These are phyloP conservation scores for Tetragnatha versicolor DNA, from an alignment of 1,140 invertebrate species.

Conservation along the genomic window DNA sequence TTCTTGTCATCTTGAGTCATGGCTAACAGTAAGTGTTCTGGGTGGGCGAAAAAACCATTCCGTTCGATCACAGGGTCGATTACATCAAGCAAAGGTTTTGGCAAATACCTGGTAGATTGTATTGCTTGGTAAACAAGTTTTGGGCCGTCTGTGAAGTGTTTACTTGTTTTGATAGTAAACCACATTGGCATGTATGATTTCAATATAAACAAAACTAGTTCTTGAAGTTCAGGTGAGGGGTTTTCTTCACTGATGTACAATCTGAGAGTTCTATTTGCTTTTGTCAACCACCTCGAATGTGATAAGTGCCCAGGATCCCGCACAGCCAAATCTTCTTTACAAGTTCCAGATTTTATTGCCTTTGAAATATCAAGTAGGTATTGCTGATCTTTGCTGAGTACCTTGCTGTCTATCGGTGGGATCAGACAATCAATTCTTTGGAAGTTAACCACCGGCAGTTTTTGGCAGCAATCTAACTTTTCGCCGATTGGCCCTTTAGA, in stretches of 20 bases:
- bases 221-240: not conserved
- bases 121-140: not conserved
- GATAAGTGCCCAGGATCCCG: conserved; percentile 1
- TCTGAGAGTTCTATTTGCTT: conserved; percentile 2
- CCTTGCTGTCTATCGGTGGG: not conserved
- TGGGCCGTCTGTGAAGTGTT: not conserved
- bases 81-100: conserved; percentile 3
- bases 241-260: not conserved
- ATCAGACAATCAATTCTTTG: not conserved
- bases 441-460: not conserved
- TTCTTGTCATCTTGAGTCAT: conserved; percentile 3
- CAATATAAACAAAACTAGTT: not conserved
- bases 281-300: conserved; percentile 4
- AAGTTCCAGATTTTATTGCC: not conserved
- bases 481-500: not conserved
- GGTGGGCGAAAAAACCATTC: conserved; percentile 3
- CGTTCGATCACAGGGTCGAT: not conserved
- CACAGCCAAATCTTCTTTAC: not conserved
- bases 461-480: not conserved
- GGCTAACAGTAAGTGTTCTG: not conserved
- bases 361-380: conserved; percentile 5
- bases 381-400: conserved; percentile 7
- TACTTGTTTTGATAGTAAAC: conserved; percentile 11
- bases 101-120: not conserved
- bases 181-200: conserved; percentile 9